These are phyloP conservation scores for Cyprinella venusta DNA, from an alignment of 2,797 vertebrate species.

Conservation along the genomic window DNA sequence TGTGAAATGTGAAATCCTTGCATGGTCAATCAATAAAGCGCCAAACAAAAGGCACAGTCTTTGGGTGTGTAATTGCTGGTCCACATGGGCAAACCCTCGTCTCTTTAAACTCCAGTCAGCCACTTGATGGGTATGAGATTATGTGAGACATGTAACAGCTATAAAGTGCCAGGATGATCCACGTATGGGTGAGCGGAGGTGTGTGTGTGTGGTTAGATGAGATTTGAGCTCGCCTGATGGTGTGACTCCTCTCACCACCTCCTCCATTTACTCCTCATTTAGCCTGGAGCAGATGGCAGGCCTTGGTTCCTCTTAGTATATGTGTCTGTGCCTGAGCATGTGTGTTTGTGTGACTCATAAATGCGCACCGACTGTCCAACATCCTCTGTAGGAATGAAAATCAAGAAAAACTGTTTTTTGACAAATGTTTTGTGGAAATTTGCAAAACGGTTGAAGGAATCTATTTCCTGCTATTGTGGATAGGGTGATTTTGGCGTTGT, in stretches of 20 bases:
- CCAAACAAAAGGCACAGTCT: conserved; percentile 23
- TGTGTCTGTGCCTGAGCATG: conserved; percentile 16
- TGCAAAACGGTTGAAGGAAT: neutral
- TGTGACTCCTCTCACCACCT: conserved; percentile 70
- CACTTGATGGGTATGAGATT: conserved; percentile 41
- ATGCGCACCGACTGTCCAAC: conserved; percentile 4
- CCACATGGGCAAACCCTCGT: conserved; percentile 32
- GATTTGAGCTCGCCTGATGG: conserved; percentile 62
- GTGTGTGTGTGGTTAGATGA: conserved; percentile 19
- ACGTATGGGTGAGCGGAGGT: neutral
- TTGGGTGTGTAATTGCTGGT: conserved; percentile 23
- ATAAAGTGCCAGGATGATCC: conserved; percentile 36
- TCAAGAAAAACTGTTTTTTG: neutral
- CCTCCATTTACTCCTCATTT: conserved; percentile 86
- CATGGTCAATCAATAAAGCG: conserved; percentile 32
- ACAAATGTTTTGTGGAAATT: conserved; percentile 16
- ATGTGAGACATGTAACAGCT: conserved; percentile 38
- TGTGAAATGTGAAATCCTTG: conserved; percentile 8
- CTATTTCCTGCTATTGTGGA: neutral
- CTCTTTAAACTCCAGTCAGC: conserved; percentile 35
- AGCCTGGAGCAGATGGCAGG: conserved; percentile 94
- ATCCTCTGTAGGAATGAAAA: neutral
- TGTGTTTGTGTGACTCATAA: conserved; percentile 32
- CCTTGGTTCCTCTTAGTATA: conserved; percentile 67
- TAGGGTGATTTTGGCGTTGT: neutral